phyloP scores from a whole-genome alignment of 2,113 vertebrate genomes.

The Planiliza haematocheilus region DNA sequence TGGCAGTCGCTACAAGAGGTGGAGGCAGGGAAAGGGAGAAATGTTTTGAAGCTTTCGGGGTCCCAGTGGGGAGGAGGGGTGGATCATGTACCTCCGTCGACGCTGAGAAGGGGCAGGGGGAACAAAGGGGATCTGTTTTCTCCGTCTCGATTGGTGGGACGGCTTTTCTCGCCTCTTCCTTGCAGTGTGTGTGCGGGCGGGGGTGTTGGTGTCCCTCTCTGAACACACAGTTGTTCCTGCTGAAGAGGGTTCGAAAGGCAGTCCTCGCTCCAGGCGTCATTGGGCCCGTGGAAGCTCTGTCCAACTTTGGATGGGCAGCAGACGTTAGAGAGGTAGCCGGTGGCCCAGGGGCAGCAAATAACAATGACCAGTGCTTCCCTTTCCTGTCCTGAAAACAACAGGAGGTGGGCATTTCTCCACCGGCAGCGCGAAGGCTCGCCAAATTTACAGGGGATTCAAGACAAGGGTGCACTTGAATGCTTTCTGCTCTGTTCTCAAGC shows the following conservation, averaged over 20 bases:
- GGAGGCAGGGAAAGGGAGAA: constrained; percentile 23
- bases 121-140: constrained; percentile 97
- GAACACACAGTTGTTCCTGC: constrained; percentile 79
- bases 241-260: constrained; percentile 55
- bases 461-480: constrained; percentile 55
- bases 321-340: constrained; percentile 65
- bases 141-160: constrained; percentile 90
- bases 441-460: constrained; percentile 55
- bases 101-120: constrained; percentile 85
- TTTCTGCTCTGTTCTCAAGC: constrained; percentile 53
- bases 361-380: constrained; percentile 52
- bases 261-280: constrained; percentile 17
- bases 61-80: constrained; percentile 75
- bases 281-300: constrained; percentile 47
- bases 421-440: constrained; percentile 39
- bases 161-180: constrained; percentile 93
- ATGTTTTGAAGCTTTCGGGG: constrained; percentile 52
- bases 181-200: constrained; percentile 70
- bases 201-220: constrained; percentile 84
- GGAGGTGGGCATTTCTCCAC: constrained; percentile 66
- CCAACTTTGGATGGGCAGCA: constrained; percentile 65
- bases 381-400: constrained; percentile 66
- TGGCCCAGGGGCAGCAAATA: constrained; percentile 59
- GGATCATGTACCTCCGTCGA: constrained; percentile 90
- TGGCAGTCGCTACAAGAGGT: constrained; percentile 23